Evolutionary conservation across 2,888 invertebrate genomes (phyloP), one percentile per base, ranked within the genome.

Genomic region (Spodoptera littoralis): DNA sequence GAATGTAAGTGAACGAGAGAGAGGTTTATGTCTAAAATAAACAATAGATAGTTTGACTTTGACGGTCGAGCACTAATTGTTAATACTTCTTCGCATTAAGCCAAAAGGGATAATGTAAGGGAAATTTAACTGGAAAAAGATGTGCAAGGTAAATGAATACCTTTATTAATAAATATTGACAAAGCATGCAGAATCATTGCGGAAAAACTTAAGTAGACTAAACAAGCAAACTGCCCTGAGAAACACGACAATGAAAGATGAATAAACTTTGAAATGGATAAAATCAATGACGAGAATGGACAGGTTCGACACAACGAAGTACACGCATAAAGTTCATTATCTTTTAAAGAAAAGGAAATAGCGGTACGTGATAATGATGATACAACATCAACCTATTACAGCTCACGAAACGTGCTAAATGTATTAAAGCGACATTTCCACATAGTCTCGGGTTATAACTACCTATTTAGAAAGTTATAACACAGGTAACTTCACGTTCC

Each of bases 1-100:
- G 49, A 73, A 62, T 73, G 52, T 53, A 56, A 53, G 47, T 44
- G 68, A 59, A 67, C 12, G 50, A n/a, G 44, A 66, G 60, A 57
- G 45, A 60, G 73, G 42, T 1, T 47, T 1, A 41, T 45, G 18
- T 18, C 18, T 18, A 24, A 55, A 46, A 59, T 52, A 42, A 52
- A 12, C 12, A 43, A 44, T 45, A 27, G 27, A 44, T 45, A 27
- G 27, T 59, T 48, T 51, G 51, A 11, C 18, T 55, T 62, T 49
- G 22, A 72, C 60, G 30, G 24, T 36, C 50, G 36, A 0, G 36
- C 36, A 27, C 3, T 27, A 27, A 27, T 27, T 27, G 27, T 3
- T 27, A 27, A 27, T 27, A 18, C 27, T 27, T 27, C 3, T 27
- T n/a, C n/a, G n/a, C n/a, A n/a, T n/a, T 27, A 27, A 18, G 18